phyloP scores from a whole-genome alignment of 1,140 invertebrate species.

The Sweltsa coloradensis region DNA sequence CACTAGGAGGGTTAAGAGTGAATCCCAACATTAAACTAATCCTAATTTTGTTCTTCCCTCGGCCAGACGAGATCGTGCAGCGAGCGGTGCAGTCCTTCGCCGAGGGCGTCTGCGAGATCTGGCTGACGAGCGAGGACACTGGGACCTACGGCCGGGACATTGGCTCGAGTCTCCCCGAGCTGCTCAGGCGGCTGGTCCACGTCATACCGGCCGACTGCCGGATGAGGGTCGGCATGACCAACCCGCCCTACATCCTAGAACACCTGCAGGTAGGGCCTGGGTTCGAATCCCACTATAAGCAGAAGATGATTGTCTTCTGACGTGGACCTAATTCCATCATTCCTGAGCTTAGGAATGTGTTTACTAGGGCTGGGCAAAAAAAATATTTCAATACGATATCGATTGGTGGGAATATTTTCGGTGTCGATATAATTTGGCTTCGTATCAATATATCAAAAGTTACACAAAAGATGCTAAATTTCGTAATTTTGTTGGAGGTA shows the following conservation, averaged over 20 bases:
- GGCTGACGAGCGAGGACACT: slow-evolving; percentile 96
- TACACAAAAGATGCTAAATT: too few relatives aligned
- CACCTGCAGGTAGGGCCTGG: slow-evolving; percentile 54
- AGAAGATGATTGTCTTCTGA: too few relatives aligned
- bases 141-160: slow-evolving; percentile 96
- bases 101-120: slow-evolving; percentile 94
- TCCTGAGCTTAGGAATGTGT: too few relatives aligned
- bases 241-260: slow-evolving; percentile 95
- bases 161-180: slow-evolving; percentile 70
- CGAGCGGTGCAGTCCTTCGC: slow-evolving; percentile 71
- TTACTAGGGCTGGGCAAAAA: too few relatives aligned
- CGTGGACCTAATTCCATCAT: too few relatives aligned
- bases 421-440: too few relatives aligned
- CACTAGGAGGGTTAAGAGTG: too few relatives aligned
- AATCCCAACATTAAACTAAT: slow-evolving; percentile 7
- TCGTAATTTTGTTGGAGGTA: too few relatives aligned
- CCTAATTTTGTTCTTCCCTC: slow-evolving; percentile 11
- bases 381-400: too few relatives aligned
- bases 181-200: slow-evolving; percentile 76
- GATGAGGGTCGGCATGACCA: slow-evolving; percentile 90
- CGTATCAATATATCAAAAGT: too few relatives aligned
- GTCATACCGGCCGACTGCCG: slow-evolving; percentile 85
- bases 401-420: too few relatives aligned
- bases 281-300: too few relatives aligned
- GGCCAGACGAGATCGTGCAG: slow-evolving; percentile 63